Conservation (phyloP, 2,888 invertebrate genomes). For the Apocheima hispidaria region DNA sequence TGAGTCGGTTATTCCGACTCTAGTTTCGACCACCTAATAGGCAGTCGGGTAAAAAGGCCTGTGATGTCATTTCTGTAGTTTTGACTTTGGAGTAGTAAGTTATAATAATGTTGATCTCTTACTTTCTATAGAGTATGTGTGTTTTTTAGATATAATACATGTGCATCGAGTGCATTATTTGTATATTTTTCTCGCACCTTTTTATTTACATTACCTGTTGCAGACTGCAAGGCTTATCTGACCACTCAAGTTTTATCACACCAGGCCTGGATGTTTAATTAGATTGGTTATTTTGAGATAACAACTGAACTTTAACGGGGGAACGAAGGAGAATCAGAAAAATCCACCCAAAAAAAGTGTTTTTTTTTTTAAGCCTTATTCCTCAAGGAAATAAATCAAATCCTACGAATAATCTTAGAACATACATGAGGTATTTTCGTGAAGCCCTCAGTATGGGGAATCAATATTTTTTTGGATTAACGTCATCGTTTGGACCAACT, state of each 20-base stretch:
- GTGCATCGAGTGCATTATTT: constrained; percentile 16
- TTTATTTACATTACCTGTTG: constrained; percentile 15
- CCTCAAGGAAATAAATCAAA: too few species aligned
- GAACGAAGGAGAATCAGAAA: too few species aligned
- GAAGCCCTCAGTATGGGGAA: too few species aligned
- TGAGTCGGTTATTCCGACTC: too few species aligned
- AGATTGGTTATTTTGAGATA: constrained; percentile 9
- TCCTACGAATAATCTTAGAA: too few species aligned
- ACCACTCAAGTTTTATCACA: constrained; percentile 17
- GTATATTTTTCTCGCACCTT: constrained; percentile 18
- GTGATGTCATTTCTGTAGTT: not conserved
- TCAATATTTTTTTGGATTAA: too few species aligned
- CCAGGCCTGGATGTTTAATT: constrained; percentile 6
- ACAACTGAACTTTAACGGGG: not conserved
- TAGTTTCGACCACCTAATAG: too few species aligned
- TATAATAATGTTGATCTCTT: constrained; percentile 5
- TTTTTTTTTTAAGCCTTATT: too few species aligned
- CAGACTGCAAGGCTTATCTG: constrained; percentile 7
- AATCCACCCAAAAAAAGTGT: too few species aligned
- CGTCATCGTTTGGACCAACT: too few species aligned
- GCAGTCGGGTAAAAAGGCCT: not conserved
- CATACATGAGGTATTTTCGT: too few species aligned
- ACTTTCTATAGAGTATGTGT: constrained; percentile 13
- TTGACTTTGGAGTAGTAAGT: constrained; percentile 7
- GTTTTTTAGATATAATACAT: constrained; percentile 4